Evolutionary conservation across 2,888 invertebrate species (phyloP).

Genomic region (Acanthosepion esculentum): DNA sequence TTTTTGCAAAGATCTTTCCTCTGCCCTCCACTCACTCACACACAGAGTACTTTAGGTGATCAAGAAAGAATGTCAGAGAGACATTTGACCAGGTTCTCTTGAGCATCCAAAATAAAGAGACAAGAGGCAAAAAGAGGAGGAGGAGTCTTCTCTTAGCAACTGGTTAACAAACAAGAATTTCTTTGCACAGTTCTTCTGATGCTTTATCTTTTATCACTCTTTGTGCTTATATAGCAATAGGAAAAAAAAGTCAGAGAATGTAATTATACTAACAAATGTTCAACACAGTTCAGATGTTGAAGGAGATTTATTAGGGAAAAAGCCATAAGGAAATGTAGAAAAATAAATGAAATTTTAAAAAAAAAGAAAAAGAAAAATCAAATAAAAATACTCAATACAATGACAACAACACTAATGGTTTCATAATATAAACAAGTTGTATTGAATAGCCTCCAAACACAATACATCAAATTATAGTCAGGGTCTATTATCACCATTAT

Average conservation of each 20-base stretch:
- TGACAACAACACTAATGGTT: not conserved
- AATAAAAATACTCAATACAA: not conserved
- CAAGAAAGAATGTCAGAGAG: too few species aligned
- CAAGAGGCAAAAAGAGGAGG: too few species aligned
- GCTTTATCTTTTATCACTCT: too few species aligned
- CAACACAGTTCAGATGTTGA: not conserved
- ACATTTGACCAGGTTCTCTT: too few species aligned
- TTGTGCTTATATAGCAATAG: too few species aligned
- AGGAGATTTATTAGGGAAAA: not conserved
- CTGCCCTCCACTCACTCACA: too few species aligned
- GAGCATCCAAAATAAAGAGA: too few species aligned
- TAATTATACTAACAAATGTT: not conserved
- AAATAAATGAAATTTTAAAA: not conserved
- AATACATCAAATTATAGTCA: conserved; percentile 10
- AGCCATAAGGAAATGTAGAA: not conserved
- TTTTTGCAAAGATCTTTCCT: too few species aligned
- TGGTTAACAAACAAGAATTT: too few species aligned
- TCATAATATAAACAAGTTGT: conserved; percentile 8
- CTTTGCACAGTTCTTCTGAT: too few species aligned
- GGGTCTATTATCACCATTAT: conserved; percentile 22
- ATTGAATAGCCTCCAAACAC: not conserved
- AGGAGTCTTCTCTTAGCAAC: too few species aligned
- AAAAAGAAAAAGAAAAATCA: not conserved
- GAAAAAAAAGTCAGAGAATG: not conserved
- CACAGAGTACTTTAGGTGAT: too few species aligned